Conservation (phyloP, 2,797 vertebrate species). For the Eidolon dupreanum region DNA sequence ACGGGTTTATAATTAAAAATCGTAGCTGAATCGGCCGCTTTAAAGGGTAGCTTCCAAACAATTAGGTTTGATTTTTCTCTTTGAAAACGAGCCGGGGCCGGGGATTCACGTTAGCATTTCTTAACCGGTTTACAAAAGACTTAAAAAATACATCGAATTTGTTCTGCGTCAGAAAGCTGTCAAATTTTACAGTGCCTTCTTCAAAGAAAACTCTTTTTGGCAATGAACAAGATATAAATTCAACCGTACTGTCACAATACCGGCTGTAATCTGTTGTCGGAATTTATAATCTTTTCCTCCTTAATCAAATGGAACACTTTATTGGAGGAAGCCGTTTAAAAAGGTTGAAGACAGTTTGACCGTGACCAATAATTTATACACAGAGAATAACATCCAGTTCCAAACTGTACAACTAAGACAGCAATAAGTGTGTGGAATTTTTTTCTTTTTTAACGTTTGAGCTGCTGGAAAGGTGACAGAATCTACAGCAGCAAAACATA, state of each 20-base stretch:
- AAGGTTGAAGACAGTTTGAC: neutral
- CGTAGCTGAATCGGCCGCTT: neutral
- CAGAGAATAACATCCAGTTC: neutral
- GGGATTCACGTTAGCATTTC: neutral
- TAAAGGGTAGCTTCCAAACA: neutral
- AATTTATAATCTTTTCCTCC: neutral
- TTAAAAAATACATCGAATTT: neutral
- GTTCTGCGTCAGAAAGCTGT: neutral
- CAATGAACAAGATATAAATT: neutral
- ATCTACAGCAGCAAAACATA: rapidly evolving
- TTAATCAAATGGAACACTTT: neutral
- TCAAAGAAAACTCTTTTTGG: neutral
- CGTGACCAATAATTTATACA: neutral
- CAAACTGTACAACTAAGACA: neutral
- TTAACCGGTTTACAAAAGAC: neutral
- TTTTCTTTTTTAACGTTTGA: neutral
- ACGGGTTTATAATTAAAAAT: neutral
- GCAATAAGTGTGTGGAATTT: neutral
- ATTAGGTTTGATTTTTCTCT: neutral
- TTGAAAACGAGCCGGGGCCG: neutral
- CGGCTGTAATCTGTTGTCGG: rapidly evolving
- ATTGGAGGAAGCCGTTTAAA: neutral
- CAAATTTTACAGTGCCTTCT: neutral
- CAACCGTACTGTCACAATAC: rapidly evolving
- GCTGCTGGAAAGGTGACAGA: neutral